A percentile compares a stretch with the other conserved stretches of the same genome.
Conservation (phyloP, 1,140 invertebrate genomes). For the Melipona quadrifasciata region DNA sequence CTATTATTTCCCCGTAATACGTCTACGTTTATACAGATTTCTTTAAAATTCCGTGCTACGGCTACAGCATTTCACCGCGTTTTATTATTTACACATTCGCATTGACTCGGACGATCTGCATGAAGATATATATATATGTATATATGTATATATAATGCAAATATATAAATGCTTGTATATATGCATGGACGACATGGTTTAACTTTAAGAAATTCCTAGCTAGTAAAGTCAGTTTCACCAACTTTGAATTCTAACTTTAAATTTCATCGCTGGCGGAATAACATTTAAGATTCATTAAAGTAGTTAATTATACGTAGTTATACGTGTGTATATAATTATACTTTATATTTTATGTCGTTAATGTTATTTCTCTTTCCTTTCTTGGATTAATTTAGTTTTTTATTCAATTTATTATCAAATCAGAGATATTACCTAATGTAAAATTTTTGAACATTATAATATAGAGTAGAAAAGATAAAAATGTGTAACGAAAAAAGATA, state of each 20-base stretch:
- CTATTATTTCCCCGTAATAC: background rate
- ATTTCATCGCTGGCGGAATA: no score
- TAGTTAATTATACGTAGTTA: background rate
- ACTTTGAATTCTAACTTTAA: background rate
- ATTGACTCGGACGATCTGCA: slow-evolving; percentile 5
- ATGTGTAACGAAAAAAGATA: background rate
- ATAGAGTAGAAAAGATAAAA: background rate
- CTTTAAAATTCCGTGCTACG: background rate
- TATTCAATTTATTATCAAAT: background rate
- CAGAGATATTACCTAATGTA: background rate
- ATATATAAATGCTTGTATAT: background rate
- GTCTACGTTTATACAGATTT: slow-evolving; percentile 13
- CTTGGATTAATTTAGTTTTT: background rate
- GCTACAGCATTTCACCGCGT: slow-evolving; percentile 30
- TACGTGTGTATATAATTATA: background rate
- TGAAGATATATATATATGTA: background rate
- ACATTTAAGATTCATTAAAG: background rate
- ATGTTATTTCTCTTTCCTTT: background rate
- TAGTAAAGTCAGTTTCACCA: slow-evolving; percentile 15
- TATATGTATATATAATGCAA: background rate
- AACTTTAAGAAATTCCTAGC: slow-evolving; percentile 6
- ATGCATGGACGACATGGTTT: background rate
- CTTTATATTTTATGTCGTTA: background rate
- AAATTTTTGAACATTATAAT: background rate
- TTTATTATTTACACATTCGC: slow-evolving; percentile 45